Base-by-base conservation (phyloP, 2,797 vertebrate species). In the Betta splendens region DNA sequence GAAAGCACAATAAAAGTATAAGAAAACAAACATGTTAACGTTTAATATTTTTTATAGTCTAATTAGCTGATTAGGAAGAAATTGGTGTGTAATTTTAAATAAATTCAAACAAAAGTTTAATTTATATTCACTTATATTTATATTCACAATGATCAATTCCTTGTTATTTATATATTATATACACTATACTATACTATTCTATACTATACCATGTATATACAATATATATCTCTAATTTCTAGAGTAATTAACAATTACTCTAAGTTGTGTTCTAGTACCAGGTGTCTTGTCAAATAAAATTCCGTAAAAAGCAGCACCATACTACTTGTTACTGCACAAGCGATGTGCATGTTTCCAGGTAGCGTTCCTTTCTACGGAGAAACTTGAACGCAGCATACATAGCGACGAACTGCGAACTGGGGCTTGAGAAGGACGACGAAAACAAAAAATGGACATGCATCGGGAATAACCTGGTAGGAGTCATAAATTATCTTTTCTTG, bases 371-470 rank as follows among this genome's bases (percentile, higher is more conserved):
- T 81, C 0, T 66, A 36, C 79, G 1, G 72, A 71, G 36, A 0
- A 16, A 4, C 72, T 0, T 85, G 77, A 87, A 87, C 55, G 79
- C 82, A 75, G 9, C 86, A 78, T n/a, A 5, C 5, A 1, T 13
- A 76, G 69, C 52, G 15, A 32, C 47, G 77, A 32, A 53, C 70
- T 69, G 32, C 47, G 77, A 32, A 53, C 70, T 69, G 69, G 77
- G 64, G 60, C 53, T 44, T 49, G 73, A 66, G 52, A 77, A 83
- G 69, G 80, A 81, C 50, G 64, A 18, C 59, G 55, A 60, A 57
- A 70, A 83, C 70, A 73, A 72, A n/a, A 82, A 47, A 84, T 83
- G 82, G 75, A 80, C 67, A 75, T 59, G 69, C 33, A 38, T 50
- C 18, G 40, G 47, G 64, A 63, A 64, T 78, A 69, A 11, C 37